phyloP scores from a whole-genome alignment of 2,797 vertebrate genomes.

The Sphenopsis melanotis region DNA sequence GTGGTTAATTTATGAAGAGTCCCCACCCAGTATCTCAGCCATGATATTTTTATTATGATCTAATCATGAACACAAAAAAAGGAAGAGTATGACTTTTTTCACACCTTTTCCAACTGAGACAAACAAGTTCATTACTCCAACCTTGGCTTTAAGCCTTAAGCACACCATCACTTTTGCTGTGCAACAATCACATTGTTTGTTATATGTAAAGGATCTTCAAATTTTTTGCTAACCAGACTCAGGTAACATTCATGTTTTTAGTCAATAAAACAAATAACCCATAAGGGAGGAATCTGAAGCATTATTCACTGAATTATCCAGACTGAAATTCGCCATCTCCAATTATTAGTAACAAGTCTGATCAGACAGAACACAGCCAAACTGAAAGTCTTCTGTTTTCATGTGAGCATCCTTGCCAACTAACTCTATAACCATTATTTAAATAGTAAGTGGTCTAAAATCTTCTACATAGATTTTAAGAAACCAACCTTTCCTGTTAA shows the following conservation, averaged over 20 bases:
- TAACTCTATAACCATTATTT: not conserved
- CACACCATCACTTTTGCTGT: not conserved
- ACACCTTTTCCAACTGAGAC: not conserved
- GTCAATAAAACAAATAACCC: not conserved
- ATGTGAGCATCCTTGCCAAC: not conserved
- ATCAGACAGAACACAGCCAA: not conserved
- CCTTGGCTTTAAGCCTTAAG: not conserved
- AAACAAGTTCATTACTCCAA: not conserved
- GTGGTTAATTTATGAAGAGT: accelerated
- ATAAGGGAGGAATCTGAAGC: not conserved
- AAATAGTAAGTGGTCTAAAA: not conserved
- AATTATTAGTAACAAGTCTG: not conserved
- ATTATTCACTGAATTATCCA: not conserved
- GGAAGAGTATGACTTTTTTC: not conserved
- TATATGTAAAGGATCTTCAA: accelerated
- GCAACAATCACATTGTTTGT: not conserved
- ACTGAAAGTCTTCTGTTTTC: not conserved
- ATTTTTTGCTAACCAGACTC: not conserved
- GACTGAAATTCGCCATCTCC: not conserved
- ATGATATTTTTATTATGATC: not conserved
- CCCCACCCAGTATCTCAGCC: not conserved
- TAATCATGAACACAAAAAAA: not conserved
- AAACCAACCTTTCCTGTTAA: not conserved
- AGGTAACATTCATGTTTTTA: not conserved
- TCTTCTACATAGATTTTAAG: not conserved